Percentiles rank a stretch among this genome's conserved stretches.
phyloP scores from a whole-genome alignment of 1,140 invertebrate species.

The Drosophila pandora region DNA sequence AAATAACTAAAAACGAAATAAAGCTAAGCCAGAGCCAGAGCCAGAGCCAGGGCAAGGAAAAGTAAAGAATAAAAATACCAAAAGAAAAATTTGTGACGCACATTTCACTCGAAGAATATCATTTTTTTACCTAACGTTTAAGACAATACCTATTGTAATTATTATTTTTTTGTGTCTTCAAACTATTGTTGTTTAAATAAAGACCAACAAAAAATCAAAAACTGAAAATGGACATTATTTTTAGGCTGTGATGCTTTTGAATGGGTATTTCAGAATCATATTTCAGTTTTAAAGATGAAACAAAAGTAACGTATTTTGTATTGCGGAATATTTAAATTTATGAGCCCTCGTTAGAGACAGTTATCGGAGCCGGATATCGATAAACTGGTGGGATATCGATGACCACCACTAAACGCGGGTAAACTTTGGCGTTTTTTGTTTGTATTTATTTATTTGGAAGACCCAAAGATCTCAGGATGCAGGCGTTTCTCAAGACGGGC shows the following conservation, averaged over 20 bases:
- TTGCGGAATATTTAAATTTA: too few relatives aligned
- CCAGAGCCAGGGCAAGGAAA: neutral
- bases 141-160: conserved; percentile 50
- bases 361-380: neutral
- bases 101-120: conserved; percentile 33
- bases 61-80: conserved; percentile 19
- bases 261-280: too few relatives aligned
- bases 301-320: too few relatives aligned
- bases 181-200: conserved; percentile 56
- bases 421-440: conserved; percentile 18
- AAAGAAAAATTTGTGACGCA: conserved; percentile 13
- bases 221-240: neutral
- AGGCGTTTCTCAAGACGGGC: conserved; percentile 93
- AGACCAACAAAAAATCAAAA: conserved; percentile 24
- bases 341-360: too few relatives aligned
- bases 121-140: conserved; percentile 43
- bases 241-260: neutral
- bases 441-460: conserved; percentile 4
- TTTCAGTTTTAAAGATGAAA: too few relatives aligned
- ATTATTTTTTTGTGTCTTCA: conserved; percentile 47
- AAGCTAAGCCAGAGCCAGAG: neutral
- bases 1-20: neutral
- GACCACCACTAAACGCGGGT: conserved; percentile 2
- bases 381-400: neutral
- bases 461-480: conserved; percentile 85